phyloP scores from a whole-genome alignment of 2,113 vertebrate genomes.

The Proterorhinus semilunaris region DNA sequence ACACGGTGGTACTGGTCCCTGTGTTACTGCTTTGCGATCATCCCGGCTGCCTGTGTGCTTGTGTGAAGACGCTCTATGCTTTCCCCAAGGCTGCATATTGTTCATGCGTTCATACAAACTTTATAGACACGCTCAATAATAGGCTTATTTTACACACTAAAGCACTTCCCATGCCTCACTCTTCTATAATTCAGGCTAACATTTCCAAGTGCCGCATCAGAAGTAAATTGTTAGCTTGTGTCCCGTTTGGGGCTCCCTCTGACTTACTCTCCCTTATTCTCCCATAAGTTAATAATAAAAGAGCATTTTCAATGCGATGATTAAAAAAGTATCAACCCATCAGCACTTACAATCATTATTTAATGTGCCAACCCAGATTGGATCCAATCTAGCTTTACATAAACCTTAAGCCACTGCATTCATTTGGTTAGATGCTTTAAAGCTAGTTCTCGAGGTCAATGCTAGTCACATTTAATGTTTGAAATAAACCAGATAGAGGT shows the following conservation, averaged over 20 bases:
- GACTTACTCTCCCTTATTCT: constrained; percentile 48
- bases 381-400: constrained; percentile 12
- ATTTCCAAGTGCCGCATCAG: constrained; percentile 28
- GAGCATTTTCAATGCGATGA: constrained; percentile 36
- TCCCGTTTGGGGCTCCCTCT: constrained; percentile 29
- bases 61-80: constrained; percentile 10
- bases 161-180: background rate
- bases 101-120: constrained; percentile 30
- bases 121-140: constrained; percentile 36
- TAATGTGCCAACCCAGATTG: constrained; percentile 15
- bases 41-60: constrained; percentile 16
- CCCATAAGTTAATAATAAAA: constrained; percentile 47
- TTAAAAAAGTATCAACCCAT: constrained; percentile 32
- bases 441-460: background rate
- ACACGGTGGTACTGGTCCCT: constrained; percentile 33
- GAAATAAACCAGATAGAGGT: background rate
- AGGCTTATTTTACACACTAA: constrained; percentile 26
- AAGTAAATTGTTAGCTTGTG: constrained; percentile 29
- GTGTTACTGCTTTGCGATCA: constrained; percentile 33
- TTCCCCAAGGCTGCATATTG: constrained; percentile 22
- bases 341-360: constrained; percentile 10
- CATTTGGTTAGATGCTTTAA: constrained; percentile 9
- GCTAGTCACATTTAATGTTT: background rate
- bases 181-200: constrained; percentile 40
- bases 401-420: background rate